A percentile compares a stretch with the other conserved stretches of the same genome.
These are phyloP conservation scores for Hippolais icterina DNA, from an alignment of 2,113 vertebrate species.

Conservation along the genomic window DNA sequence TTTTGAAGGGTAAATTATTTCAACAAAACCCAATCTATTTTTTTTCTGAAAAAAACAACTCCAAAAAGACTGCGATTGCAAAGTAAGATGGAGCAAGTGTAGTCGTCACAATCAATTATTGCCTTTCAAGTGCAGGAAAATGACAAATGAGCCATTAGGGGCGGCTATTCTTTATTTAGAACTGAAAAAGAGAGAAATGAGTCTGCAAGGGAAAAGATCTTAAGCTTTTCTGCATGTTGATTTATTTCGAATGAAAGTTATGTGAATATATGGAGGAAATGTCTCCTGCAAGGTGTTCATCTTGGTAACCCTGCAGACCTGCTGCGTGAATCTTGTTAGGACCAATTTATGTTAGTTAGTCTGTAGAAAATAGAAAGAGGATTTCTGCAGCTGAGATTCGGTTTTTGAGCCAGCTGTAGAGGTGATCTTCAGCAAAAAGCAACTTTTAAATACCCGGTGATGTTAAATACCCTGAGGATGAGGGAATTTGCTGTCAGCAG, in stretches of 20 bases:
- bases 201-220: slow-evolving; percentile 29
- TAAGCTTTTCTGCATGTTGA: slow-evolving; percentile 24
- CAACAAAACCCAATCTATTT: neutral
- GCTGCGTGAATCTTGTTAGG: neutral
- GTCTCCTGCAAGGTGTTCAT: neutral
- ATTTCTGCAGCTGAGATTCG: neutral
- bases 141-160: slow-evolving; percentile 68
- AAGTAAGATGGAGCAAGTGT: slow-evolving; percentile 53
- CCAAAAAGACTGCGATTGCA: neutral
- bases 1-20: slow-evolving; percentile 14
- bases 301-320: neutral
- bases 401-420: neutral
- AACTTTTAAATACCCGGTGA: neutral
- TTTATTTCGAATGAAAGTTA: slow-evolving; percentile 41
- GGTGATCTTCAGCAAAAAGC: neutral
- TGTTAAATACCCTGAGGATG: neutral
- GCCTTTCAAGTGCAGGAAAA: slow-evolving; percentile 67
- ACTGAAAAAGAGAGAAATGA: neutral
- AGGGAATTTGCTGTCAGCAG: neutral
- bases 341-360: neutral
- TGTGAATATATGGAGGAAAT: neutral
- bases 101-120: slow-evolving; percentile 64
- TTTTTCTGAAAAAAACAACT: neutral
- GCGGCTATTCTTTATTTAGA: slow-evolving; percentile 46
- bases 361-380: neutral